phyloP scores from a whole-genome alignment of 1,140 invertebrate species.

The Epicauta chinensis region DNA sequence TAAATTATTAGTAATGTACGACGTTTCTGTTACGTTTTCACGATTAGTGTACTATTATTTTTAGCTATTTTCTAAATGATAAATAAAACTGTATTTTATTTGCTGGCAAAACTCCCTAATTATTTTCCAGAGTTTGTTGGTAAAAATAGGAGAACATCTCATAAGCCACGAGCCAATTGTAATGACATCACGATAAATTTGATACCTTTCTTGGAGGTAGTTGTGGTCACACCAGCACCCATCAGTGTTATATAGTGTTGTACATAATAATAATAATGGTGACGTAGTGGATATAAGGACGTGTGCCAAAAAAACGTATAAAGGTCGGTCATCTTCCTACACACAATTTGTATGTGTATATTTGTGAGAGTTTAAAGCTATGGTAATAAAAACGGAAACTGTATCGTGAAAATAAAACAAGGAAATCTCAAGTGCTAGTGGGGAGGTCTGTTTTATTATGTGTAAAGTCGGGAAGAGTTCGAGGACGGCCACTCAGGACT shows the following conservation, averaged over 20 bases:
- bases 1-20: constrained; percentile 11
- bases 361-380: too few species aligned
- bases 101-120: constrained; percentile 5
- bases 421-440: background rate
- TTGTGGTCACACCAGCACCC: background rate
- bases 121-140: constrained; percentile 9
- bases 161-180: constrained; percentile 23
- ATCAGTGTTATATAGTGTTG: background rate
- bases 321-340: constrained; percentile 1
- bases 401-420: background rate
- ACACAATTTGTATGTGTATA: too few species aligned
- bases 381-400: background rate
- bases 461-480: constrained; percentile 20
- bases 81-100: constrained; percentile 1
- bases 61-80: constrained; percentile 9
- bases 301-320: constrained; percentile 18
- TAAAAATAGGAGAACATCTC: constrained; percentile 25
- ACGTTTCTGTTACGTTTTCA: constrained; percentile 11
- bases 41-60: constrained; percentile 16
- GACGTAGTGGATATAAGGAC: constrained; percentile 3
- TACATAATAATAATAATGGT: constrained; percentile 4
- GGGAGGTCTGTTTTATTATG: background rate
- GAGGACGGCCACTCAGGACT: constrained; percentile 16
- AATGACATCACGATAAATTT: constrained; percentile 19
- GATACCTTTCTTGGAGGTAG: constrained; percentile 30